Percentiles rank a stretch among this genome's conserved stretches.
These are phyloP conservation scores for Sphaerophoria taeniata DNA, from an alignment of 2,888 invertebrate species.

Conservation along the genomic window DNA sequence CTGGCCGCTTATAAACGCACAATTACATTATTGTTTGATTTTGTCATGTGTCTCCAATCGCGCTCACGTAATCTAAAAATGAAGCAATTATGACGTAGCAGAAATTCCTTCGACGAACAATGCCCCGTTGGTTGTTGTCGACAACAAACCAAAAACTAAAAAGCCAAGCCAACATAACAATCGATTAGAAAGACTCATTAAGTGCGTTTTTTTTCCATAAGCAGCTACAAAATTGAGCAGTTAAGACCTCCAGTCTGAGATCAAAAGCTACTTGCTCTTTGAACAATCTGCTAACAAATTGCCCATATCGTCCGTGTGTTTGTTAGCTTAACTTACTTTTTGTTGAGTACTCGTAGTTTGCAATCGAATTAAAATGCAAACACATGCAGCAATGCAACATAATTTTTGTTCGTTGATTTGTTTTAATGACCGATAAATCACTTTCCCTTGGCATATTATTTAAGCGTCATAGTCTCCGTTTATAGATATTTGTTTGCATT, in stretches of 20 bases:
- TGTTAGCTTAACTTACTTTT: background rate
- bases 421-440: conserved; percentile 67
- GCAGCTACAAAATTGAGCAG: background rate
- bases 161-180: background rate
- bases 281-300: conserved; percentile 4
- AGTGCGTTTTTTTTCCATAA: background rate
- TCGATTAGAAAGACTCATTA: conserved; percentile 26
- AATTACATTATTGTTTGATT: no score
- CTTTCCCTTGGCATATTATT: conserved; percentile 61
- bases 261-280: background rate
- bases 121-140: conserved; percentile 3
- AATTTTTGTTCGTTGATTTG: background rate
- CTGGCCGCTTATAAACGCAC: no score
- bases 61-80: conserved; percentile 9
- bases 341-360: background rate
- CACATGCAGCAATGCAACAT: conserved; percentile 49
- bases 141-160: background rate
- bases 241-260: background rate
- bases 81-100: conserved; percentile 13
- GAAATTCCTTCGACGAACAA: conserved; percentile 22
- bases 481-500: conserved; percentile 25
- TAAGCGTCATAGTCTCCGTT: conserved; percentile 33
- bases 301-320: background rate
- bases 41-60: conserved; percentile 5
- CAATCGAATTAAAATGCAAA: conserved; percentile 62